phyloP scores from a whole-genome alignment of 2,113 vertebrate genomes.

The Pontoporia blainvillei region DNA sequence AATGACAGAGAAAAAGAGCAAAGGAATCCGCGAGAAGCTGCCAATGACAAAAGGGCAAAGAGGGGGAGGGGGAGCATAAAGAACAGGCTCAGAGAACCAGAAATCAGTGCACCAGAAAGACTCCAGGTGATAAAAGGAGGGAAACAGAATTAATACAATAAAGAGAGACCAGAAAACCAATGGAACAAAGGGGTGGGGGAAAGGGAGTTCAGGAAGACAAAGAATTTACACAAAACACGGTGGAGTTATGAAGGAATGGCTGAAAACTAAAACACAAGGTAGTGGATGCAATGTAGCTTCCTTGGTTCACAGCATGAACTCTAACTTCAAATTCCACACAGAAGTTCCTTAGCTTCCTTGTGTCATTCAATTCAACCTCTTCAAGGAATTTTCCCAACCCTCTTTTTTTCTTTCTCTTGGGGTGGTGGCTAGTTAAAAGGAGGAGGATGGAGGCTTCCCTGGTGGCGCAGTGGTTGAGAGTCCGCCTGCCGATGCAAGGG shows the following conservation, averaged over 20 bases:
- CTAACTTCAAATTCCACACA: neutral
- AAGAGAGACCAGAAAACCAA: neutral
- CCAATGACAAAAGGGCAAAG: constrained; percentile 48
- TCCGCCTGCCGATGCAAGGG: too few species aligned
- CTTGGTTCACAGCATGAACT: neutral
- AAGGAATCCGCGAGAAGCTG: neutral
- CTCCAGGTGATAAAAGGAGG: neutral
- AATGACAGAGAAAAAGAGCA: neutral
- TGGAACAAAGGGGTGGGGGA: neutral
- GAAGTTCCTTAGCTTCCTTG: neutral
- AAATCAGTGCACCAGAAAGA: neutral
- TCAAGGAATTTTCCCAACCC: neutral
- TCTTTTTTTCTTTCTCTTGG: neutral
- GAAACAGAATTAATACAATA: neutral
- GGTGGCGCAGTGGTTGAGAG: too few species aligned
- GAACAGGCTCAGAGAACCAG: neutral
- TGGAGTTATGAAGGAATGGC: neutral
- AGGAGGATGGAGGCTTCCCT: neutral
- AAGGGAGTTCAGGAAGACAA: neutral
- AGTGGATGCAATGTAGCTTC: neutral
- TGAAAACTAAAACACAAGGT: neutral
- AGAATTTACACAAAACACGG: neutral
- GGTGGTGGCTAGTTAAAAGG: neutral
- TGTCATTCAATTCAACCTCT: neutral
- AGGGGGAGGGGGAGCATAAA: neutral